These are phyloP conservation scores for Tringa solitaria DNA, from an alignment of 2,113 vertebrate species.

Conservation along the genomic window DNA sequence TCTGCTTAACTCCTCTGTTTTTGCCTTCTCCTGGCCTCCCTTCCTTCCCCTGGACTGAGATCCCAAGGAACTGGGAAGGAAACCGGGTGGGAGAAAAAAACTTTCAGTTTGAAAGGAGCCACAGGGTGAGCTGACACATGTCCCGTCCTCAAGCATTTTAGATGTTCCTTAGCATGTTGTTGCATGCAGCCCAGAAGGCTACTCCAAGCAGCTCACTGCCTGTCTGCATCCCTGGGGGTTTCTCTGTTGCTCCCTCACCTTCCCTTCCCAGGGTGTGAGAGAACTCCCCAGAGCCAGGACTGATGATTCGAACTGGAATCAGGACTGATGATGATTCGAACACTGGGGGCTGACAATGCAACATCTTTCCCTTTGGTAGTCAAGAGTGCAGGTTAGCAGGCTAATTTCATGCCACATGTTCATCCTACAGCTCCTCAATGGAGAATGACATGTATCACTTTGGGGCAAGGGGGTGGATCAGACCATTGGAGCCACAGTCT, in stretches of 20 bases:
- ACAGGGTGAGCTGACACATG: background rate
- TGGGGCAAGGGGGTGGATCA: background rate
- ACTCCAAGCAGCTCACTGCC: background rate
- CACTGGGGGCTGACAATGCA: background rate
- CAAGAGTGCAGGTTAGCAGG: background rate
- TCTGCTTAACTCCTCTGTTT: background rate
- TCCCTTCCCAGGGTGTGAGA: background rate
- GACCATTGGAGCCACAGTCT: background rate
- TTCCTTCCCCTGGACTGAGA: background rate
- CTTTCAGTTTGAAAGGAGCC: background rate
- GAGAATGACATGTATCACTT: background rate
- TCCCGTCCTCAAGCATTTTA: fast-evolving
- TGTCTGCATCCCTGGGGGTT: fast-evolving
- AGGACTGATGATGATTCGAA: too few species aligned
- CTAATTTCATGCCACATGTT: background rate
- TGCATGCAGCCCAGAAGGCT: fast-evolving
- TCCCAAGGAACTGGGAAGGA: background rate
- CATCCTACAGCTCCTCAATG: background rate
- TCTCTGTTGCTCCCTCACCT: background rate
- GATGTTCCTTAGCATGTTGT: background rate
- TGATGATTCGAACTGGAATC: too few species aligned
- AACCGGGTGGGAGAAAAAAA: background rate
- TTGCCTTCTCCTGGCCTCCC: background rate
- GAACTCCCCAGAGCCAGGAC: background rate
- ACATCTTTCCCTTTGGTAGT: background rate